Conservation (phyloP, 2,888 invertebrate genomes). For the Ethmia dodecea region DNA sequence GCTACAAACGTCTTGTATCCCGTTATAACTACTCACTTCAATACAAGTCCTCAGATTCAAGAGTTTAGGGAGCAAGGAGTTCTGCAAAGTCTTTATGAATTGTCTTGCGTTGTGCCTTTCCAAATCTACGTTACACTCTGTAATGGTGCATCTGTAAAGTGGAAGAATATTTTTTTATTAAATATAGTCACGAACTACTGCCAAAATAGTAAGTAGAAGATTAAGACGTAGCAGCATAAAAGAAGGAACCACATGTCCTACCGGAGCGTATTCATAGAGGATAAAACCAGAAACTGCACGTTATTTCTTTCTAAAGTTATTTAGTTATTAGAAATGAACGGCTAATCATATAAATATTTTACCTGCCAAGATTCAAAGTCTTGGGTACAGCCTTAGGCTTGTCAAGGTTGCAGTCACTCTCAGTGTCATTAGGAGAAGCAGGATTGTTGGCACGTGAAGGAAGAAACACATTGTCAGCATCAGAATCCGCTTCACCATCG, state of each 20-base stretch:
- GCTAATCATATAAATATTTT: not conserved
- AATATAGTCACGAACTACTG: too few relatives aligned
- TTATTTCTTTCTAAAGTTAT: too few relatives aligned
- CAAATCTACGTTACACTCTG: constrained; percentile 86
- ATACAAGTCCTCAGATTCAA: constrained; percentile 87
- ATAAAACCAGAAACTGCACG: too few relatives aligned
- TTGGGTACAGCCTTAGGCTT: constrained; percentile 59
- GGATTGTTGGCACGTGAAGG: constrained; percentile 61
- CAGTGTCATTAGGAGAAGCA: constrained; percentile 31
- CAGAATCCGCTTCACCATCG: constrained; percentile 68
- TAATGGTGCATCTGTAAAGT: constrained; percentile 65
- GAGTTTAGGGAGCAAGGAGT: constrained; percentile 86
- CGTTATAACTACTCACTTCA: constrained; percentile 78
- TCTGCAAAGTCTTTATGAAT: constrained; percentile 86
- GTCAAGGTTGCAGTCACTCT: constrained; percentile 32
- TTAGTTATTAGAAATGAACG: not conserved
- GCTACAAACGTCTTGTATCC: too few relatives aligned
- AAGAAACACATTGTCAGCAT: constrained; percentile 69
- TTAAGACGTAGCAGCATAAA: too few relatives aligned
- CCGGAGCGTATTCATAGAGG: too few relatives aligned
- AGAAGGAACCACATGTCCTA: too few relatives aligned
- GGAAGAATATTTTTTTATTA: too few relatives aligned
- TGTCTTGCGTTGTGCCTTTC: constrained; percentile 92
- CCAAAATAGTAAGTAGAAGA: too few relatives aligned
- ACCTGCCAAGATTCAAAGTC: constrained; percentile 69